These are phyloP conservation scores for Equus quagga DNA, from an alignment of 2,113 vertebrate species.

Conservation along the genomic window DNA sequence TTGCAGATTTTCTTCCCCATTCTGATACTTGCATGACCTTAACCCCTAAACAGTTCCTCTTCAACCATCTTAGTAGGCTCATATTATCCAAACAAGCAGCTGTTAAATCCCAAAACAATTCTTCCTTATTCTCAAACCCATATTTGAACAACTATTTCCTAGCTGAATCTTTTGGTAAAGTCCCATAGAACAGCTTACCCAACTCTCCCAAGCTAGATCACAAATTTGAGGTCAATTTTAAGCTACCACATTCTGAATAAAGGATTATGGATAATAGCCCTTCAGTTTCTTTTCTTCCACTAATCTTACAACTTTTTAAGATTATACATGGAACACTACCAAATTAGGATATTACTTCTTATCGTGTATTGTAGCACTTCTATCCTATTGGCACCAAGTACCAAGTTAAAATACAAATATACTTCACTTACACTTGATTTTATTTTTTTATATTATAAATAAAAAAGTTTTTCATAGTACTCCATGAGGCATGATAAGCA, in stretches of 20 bases:
- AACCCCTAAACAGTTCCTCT: not conserved
- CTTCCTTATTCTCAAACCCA: not conserved
- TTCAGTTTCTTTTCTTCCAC: not conserved
- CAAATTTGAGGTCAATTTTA: not conserved
- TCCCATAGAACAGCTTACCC: not conserved
- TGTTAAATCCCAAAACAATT: not conserved
- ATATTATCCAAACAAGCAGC: not conserved
- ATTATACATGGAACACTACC: no score
- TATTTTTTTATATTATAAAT: not conserved
- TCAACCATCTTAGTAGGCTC: not conserved
- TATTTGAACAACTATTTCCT: not conserved
- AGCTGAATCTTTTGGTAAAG: not conserved
- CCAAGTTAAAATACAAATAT: not conserved
- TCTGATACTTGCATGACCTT: not conserved
- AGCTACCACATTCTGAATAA: not conserved
- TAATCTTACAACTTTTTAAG: not conserved
- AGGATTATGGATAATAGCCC: not conserved
- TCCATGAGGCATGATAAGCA: not conserved
- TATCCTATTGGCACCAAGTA: not conserved
- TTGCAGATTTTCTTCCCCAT: not conserved
- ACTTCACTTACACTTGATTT: not conserved
- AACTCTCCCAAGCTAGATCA: not conserved
- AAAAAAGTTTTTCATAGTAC: not conserved
- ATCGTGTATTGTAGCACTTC: not conserved
- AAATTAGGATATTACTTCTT: not conserved